Percentiles rank a stretch among this genome's conserved stretches.
These are phyloP conservation scores for Cataglyphis hispanica DNA, from an alignment of 1,140 invertebrate species.

Conservation along the genomic window DNA sequence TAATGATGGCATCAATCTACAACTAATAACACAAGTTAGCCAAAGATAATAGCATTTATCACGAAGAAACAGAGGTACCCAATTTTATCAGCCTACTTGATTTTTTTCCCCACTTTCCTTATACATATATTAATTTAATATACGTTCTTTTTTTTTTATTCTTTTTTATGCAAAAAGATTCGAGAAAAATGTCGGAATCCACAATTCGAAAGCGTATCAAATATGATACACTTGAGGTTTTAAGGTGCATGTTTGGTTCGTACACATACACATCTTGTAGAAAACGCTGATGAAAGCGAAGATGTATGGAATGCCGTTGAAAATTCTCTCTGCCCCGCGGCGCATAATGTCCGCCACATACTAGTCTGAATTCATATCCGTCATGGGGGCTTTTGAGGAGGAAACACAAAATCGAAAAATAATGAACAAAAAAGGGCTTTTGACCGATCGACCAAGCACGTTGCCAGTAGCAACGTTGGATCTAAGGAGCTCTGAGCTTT, in stretches of 20 bases:
- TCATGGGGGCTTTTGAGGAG: constrained; percentile 37
- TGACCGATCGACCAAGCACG: constrained; percentile 82
- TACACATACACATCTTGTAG: constrained; percentile 9
- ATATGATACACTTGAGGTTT: constrained; percentile 43
- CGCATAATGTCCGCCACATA: constrained; percentile 27
- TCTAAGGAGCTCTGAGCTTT: constrained; percentile 75
- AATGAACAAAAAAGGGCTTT: constrained; percentile 72
- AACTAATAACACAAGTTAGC: too few relatives aligned
- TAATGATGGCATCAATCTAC: too few relatives aligned
- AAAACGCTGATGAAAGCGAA: constrained; percentile 45
- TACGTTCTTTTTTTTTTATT: not conserved
- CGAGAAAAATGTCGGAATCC: not conserved
- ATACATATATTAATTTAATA: not conserved
- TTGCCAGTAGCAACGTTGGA: constrained; percentile 79
- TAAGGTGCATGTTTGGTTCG: constrained; percentile 22
- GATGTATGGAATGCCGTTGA: constrained; percentile 46
- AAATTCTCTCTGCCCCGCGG: constrained; percentile 36
- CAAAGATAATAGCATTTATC: too few relatives aligned
- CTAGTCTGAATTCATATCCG: constrained; percentile 50
- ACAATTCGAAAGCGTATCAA: constrained; percentile 12
- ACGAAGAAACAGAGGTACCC: too few relatives aligned
- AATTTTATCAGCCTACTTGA: too few relatives aligned
- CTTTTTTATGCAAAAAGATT: not conserved
- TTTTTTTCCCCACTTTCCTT: too few relatives aligned
- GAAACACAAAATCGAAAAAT: constrained; percentile 70